A percentile compares a stretch with the other conserved stretches of the same genome.
These are phyloP conservation scores for Drosophila dives DNA, from an alignment of 2,888 invertebrate genomes.

Conservation along the genomic window DNA sequence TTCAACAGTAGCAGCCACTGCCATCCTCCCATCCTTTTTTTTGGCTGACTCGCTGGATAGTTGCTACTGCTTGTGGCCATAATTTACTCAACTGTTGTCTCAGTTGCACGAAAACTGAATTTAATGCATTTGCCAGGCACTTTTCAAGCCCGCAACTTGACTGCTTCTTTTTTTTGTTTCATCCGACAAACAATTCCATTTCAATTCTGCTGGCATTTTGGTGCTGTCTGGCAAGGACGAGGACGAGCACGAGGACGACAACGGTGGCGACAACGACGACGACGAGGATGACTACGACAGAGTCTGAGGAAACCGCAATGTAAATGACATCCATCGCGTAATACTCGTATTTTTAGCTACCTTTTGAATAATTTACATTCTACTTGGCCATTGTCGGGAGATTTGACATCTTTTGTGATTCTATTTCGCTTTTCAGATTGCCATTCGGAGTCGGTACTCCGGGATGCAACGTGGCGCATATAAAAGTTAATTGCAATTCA, in stretches of 20 bases:
- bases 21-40: conserved; percentile 2
- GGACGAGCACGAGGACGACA: conserved; percentile 2
- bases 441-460: not conserved
- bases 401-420: conserved; percentile 60
- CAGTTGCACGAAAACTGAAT: conserved; percentile 76
- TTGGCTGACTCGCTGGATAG: conserved; percentile 5
- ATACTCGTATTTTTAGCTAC: conserved; percentile 65
- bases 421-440: conserved; percentile 25
- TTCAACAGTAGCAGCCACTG: conserved; percentile 51
- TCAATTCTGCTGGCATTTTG: conserved; percentile 41
- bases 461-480: conserved; percentile 39
- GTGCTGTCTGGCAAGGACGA: conserved; percentile 27
- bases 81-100: conserved; percentile 78
- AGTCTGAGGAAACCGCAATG: conserved; percentile 48
- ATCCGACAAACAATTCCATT: conserved; percentile 54
- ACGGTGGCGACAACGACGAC: conserved; percentile 2
- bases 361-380: conserved; percentile 76
- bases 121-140: conserved; percentile 74
- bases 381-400: conserved; percentile 68
- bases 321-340: conserved; percentile 74
- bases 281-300: not conserved
- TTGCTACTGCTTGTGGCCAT: conserved; percentile 60
- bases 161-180: conserved; percentile 13
- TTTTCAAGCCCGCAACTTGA: conserved; percentile 50
- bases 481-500: conserved; percentile 56